Conservation (phyloP, 92 coral and sea anemone species). For the Diadumene lineata region DNA sequence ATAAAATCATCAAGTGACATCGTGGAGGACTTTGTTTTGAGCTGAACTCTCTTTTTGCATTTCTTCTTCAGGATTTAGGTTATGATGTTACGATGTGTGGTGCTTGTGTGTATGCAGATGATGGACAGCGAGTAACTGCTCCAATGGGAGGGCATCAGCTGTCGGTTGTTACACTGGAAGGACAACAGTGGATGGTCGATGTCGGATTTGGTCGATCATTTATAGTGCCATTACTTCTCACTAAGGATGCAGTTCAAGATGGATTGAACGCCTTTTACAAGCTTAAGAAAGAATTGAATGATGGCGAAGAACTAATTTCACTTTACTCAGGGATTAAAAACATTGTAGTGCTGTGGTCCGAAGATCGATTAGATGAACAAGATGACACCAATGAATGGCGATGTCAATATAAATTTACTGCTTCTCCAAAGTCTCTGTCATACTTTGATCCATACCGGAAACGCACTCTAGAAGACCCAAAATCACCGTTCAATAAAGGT, state of each 20-base stretch:
- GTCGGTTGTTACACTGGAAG: conserved; percentile 8
- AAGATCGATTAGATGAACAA: neutral
- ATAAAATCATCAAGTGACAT: conserved; percentile 39
- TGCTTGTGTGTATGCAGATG: conserved; percentile 15
- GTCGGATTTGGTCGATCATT: conserved; percentile 43
- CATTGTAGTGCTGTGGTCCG: conserved; percentile 10
- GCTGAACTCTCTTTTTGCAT: conserved; percentile 41
- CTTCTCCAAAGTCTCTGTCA: conserved; percentile 12
- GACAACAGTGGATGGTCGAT: conserved; percentile 37
- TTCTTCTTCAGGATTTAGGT: conserved; percentile 43
- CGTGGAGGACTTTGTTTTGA: conserved; percentile 61
- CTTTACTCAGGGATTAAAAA: conserved; percentile 18
- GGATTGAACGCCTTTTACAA: conserved; percentile 39
- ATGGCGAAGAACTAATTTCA: conserved; percentile 12
- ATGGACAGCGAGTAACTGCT: conserved; percentile 1
- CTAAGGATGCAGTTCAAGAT: conserved; percentile 31
- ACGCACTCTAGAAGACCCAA: conserved; percentile 16
- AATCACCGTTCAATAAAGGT: conserved; percentile 28
- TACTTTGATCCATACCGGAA: conserved; percentile 17
- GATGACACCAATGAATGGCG: neutral
- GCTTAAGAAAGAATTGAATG: conserved; percentile 14
- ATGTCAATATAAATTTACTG: conserved; percentile 19
- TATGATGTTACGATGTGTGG: neutral
- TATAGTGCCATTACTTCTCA: conserved; percentile 34
- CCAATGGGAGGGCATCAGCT: conserved; percentile 31